phyloP scores from a whole-genome alignment of 2,797 vertebrate genomes.

The Paedocypris micromegethes region DNA sequence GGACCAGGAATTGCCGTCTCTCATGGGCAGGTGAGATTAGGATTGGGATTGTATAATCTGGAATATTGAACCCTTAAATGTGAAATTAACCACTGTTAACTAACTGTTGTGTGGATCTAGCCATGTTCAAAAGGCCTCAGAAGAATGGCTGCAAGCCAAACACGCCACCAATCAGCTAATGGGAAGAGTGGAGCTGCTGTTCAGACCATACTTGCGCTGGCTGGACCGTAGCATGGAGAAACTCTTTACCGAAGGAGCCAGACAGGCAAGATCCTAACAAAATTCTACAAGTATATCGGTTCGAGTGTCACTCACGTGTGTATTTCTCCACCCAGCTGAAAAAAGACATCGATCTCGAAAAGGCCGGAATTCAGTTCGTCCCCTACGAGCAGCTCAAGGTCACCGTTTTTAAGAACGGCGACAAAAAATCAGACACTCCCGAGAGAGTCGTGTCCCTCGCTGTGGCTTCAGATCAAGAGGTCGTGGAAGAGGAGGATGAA shows the following conservation, averaged over 20 bases:
- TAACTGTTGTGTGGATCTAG: constrained; percentile 51
- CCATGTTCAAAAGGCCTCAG: constrained; percentile 65
- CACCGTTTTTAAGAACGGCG: constrained; percentile 53
- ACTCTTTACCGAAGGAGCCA: constrained; percentile 76
- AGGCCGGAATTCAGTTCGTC: constrained; percentile 74
- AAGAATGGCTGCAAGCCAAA: constrained; percentile 76
- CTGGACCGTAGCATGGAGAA: constrained; percentile 78
- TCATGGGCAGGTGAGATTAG: constrained; percentile 72
- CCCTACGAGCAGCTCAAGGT: constrained; percentile 72
- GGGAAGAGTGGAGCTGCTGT: constrained; percentile 76
- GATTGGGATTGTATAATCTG: too few species aligned
- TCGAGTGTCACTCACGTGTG: not conserved
- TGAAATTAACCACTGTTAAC: not conserved
- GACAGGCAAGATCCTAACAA: constrained; percentile 60
- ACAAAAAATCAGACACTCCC: constrained; percentile 20
- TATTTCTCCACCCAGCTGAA: constrained; percentile 63
- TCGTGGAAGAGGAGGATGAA: constrained; percentile 20
- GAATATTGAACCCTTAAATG: not conserved
- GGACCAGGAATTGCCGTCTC: constrained; percentile 71
- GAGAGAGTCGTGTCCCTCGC: constrained; percentile 2
- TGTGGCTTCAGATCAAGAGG: not conserved
- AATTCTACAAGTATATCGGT: too few species aligned
- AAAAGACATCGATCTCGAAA: constrained; percentile 73
- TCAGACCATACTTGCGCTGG: constrained; percentile 76
- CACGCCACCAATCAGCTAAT: constrained; percentile 75